These are phyloP conservation scores for Ferrisia virgata DNA, from an alignment of 2,888 invertebrate genomes.

Conservation along the genomic window DNA sequence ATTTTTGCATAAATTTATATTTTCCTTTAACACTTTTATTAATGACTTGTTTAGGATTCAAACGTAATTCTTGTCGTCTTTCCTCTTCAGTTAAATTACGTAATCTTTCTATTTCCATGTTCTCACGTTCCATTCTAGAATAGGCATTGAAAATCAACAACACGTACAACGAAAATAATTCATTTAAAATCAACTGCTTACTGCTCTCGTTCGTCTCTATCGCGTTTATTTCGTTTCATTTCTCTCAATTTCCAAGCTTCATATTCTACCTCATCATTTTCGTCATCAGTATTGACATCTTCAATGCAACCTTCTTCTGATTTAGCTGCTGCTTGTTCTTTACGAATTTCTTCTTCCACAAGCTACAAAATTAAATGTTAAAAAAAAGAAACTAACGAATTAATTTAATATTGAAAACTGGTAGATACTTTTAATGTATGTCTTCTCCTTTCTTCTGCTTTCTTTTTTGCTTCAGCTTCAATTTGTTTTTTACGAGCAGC, in stretches of 20 bases:
- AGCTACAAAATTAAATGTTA: conserved; percentile 55
- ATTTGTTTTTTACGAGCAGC: conserved; percentile 77
- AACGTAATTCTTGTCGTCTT: conserved; percentile 77
- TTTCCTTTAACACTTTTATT: conserved; percentile 96
- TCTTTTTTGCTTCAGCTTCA: conserved; percentile 76
- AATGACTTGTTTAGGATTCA: conserved; percentile 88
- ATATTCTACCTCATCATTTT: conserved; percentile 93
- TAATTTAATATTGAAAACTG: not conserved
- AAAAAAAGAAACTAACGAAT: not conserved
- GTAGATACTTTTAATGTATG: conserved; percentile 70
- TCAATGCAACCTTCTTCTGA: conserved; percentile 70
- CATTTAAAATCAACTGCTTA: conserved; percentile 57
- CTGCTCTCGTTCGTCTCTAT: conserved; percentile 92
- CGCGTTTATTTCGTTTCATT: conserved; percentile 91
- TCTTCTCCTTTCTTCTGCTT: conserved; percentile 82
- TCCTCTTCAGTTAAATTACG: conserved; percentile 96
- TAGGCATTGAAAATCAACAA: not conserved
- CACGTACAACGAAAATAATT: not conserved
- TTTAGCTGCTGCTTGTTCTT: conserved; percentile 66
- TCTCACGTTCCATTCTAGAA: conserved; percentile 76
- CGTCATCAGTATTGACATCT: conserved; percentile 89
- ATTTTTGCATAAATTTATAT: conserved; percentile 99
- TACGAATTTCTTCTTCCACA: conserved; percentile 83
- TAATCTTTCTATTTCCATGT: conserved; percentile 82
- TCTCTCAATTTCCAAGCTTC: conserved; percentile 98